These are phyloP conservation scores for Drosophila repletoides DNA, from an alignment of 1,140 invertebrate species.

Conservation along the genomic window DNA sequence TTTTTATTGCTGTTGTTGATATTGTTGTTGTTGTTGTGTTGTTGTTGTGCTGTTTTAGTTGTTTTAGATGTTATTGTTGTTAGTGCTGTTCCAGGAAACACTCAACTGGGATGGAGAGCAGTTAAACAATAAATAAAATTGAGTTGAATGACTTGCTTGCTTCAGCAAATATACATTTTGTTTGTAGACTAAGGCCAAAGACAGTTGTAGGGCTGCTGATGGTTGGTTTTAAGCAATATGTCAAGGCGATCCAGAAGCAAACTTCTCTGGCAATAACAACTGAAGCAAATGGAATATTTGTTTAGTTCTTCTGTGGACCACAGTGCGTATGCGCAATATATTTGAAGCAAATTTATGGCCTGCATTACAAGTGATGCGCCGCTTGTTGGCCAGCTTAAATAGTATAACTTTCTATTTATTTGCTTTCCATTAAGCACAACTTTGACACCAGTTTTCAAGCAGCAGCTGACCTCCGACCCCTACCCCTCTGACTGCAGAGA, in stretches of 20 bases:
- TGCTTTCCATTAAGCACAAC: slow-evolving; percentile 44
- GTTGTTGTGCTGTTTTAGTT: slow-evolving; percentile 3
- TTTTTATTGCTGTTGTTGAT: slow-evolving; percentile 19
- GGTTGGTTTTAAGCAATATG: slow-evolving; percentile 49
- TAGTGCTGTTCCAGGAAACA: slow-evolving; percentile 32
- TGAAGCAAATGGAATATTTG: slow-evolving; percentile 40
- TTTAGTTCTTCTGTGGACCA: slow-evolving; percentile 42
- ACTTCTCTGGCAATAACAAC: slow-evolving; percentile 23
- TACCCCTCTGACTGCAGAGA: too few species aligned
- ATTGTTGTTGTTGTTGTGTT: slow-evolving; percentile 2
- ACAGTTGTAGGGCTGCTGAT: slow-evolving; percentile 17
- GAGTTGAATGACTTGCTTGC: slow-evolving; percentile 64
- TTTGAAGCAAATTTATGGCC: slow-evolving; percentile 49
- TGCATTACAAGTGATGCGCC: slow-evolving; percentile 45
- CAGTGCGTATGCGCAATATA: slow-evolving; percentile 60
- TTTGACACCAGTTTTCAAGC: background rate
- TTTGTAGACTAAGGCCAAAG: slow-evolving; percentile 9
- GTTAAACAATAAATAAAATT: slow-evolving; percentile 60
- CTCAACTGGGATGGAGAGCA: slow-evolving; percentile 30
- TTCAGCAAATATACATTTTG: slow-evolving; percentile 20
- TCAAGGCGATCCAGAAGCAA: slow-evolving; percentile 51
- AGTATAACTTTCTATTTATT: slow-evolving; percentile 46
- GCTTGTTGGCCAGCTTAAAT: slow-evolving; percentile 19
- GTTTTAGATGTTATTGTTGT: slow-evolving; percentile 14
- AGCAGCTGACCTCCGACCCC: too few species aligned